Evolutionary conservation across 2,113 vertebrate species (phyloP).

Genomic region (Dasypus novemcinctus): DNA sequence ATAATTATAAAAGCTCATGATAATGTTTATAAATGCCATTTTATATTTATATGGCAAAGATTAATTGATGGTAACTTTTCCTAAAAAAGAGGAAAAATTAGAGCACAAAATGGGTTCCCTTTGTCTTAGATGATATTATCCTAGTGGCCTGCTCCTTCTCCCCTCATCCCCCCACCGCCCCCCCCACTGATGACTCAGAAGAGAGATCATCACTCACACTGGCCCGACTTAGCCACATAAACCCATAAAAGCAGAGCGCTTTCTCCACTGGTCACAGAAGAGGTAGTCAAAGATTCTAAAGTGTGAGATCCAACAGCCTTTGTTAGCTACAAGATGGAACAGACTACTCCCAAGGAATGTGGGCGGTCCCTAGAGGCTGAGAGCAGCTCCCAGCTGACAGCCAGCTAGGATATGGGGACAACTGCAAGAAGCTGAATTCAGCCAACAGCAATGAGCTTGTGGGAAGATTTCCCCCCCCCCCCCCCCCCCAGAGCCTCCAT

Average conservation of each 20-base stretch:
- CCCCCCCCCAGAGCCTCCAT: background rate
- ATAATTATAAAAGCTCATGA: background rate
- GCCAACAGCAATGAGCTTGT: background rate
- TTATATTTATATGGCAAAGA: background rate
- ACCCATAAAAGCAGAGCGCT: background rate
- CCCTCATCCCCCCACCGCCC: too few species aligned
- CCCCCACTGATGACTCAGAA: background rate
- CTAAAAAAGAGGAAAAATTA: background rate
- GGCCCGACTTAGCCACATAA: background rate
- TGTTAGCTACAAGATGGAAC: background rate
- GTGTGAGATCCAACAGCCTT: background rate
- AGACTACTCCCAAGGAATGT: background rate
- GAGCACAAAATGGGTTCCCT: background rate
- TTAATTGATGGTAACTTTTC: background rate
- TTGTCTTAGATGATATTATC: background rate
- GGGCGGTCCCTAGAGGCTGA: background rate
- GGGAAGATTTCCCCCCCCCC: background rate
- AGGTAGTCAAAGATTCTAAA: background rate
- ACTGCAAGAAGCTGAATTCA: too few species aligned
- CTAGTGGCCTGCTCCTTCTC: too few species aligned
- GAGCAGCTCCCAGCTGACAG: background rate
- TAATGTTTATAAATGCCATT: background rate
- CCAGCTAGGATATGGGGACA: background rate
- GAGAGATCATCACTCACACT: background rate
- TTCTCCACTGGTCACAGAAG: background rate